Percentiles rank a stretch among this genome's conserved stretches.
These are phyloP conservation scores for Iguana delicatissima DNA, from an alignment of 2,797 vertebrate species.

Conservation along the genomic window DNA sequence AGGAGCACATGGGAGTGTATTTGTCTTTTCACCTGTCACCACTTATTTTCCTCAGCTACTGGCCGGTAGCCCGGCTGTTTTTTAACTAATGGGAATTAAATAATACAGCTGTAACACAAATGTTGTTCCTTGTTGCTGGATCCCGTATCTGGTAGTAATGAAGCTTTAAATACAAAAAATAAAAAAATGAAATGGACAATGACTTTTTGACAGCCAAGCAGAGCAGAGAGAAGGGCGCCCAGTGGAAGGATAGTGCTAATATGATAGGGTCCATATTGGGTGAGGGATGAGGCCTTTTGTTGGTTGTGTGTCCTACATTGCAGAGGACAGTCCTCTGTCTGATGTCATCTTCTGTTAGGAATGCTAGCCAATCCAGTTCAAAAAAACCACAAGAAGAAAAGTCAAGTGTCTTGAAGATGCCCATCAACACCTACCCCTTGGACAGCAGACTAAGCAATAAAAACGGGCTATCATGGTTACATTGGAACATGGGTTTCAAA, in stretches of 20 bases:
- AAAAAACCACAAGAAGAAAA: not conserved
- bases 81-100: slow-evolving; percentile 80
- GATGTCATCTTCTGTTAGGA: not conserved
- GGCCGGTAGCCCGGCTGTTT: slow-evolving; percentile 72
- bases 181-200: slow-evolving; percentile 56
- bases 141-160: slow-evolving; percentile 69
- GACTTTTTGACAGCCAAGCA: not conserved
- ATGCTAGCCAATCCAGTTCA: not conserved
- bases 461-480: too few relatives aligned
- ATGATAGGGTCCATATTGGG: not conserved
- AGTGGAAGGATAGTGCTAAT: not conserved
- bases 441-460: not conserved
- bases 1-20: slow-evolving; percentile 67
- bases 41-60: slow-evolving; percentile 78
- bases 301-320: not conserved
- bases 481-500: too few relatives aligned
- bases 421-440: not conserved
- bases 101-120: slow-evolving; percentile 79
- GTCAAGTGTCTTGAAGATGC: not conserved
- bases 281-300: not conserved
- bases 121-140: slow-evolving; percentile 69
- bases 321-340: not conserved
- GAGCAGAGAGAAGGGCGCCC: not conserved
- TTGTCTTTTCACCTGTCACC: slow-evolving; percentile 82
- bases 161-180: slow-evolving; percentile 71